Conservation (phyloP, 2,888 invertebrate species). For the Spisula subtruncata region DNA sequence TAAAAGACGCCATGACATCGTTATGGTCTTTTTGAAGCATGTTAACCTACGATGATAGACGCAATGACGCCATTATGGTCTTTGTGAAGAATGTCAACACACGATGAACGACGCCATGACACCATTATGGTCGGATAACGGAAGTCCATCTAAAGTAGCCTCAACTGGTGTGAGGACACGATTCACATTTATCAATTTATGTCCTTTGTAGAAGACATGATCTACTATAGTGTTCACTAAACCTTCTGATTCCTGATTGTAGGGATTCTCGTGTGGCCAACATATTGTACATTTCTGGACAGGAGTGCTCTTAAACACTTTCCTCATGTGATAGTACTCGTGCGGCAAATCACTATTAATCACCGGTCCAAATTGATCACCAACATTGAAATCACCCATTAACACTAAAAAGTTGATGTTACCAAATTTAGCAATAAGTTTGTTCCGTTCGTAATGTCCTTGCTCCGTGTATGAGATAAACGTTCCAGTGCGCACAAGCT, state of each 20-base stretch:
- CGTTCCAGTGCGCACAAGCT: slow-evolving; percentile 4
- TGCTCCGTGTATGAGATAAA: slow-evolving; percentile 51
- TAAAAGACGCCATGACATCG: no score
- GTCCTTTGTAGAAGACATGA: slow-evolving; percentile 59
- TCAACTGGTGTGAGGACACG: slow-evolving; percentile 48
- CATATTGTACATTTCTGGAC: slow-evolving; percentile 53
- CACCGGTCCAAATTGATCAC: slow-evolving; percentile 42
- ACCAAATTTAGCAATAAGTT: slow-evolving; percentile 51
- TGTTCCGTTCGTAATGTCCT: slow-evolving; percentile 47
- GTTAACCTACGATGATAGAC: no score
- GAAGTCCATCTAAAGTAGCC: slow-evolving; percentile 36
- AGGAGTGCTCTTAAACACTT: slow-evolving; percentile 46
- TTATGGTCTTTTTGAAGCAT: no score
- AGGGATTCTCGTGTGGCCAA: slow-evolving; percentile 49
- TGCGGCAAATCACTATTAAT: slow-evolving; percentile 44
- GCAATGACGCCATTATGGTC: no score
- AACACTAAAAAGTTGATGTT: slow-evolving; percentile 33
- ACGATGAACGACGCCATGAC: slow-evolving; percentile 44
- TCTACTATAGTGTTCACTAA: slow-evolving; percentile 48
- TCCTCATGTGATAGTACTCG: slow-evolving; percentile 39
- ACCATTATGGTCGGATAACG: slow-evolving; percentile 59
- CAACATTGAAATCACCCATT: slow-evolving; percentile 61
- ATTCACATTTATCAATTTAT: slow-evolving; percentile 26
- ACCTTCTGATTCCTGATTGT: background rate
- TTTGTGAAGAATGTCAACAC: slow-evolving; percentile 12